Base-by-base conservation (phyloP, 2,113 vertebrate genomes). In the Platichthys flesus region DNA sequence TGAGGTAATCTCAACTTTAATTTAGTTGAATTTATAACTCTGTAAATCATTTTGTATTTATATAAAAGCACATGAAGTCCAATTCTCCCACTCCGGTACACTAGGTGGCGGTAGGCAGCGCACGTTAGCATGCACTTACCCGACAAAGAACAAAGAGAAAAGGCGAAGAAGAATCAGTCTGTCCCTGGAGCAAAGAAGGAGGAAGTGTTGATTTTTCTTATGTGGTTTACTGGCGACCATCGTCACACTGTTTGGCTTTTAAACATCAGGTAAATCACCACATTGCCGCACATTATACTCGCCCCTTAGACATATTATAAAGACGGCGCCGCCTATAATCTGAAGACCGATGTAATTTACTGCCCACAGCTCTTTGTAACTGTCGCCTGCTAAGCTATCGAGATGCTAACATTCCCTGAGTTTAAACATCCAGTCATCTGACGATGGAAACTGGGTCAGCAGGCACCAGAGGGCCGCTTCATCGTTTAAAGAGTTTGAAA, bases 161-260 rank as follows among this genome's bases (percentile, higher is more conserved):
- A 10, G 42, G 55, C 63, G 54, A 59, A 61, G 61, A 70, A 67
- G 64, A 60, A 15, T 24, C 52, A 20, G 2, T 3, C 2, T 1
- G n/a, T 45, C 4, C 10, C 35, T 54, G 60, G 42, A 64, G 13
- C 59, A 66, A 81, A 78, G 55, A 35, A 55, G 69, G 9, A 18
- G 77, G 83, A 88, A 88, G 83, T 69, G 9, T 45, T 71, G 9
- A 28, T 67, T 75, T 31, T 83, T 63, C 64, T 14, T 15, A 51
- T 71, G 14, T n/a, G 9, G 23, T 45, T 18, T 0, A 9, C 58
- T 52, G n/a, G 3, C 14, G 42, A 42, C 28, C 18, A 24, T 26
- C 54, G 2, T 62, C n/a, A 2, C 21, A 10, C 5, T 56, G 4
- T 59, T 67, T 31, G 15, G 13, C 0, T 8, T 35, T 61, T 7